A percentile compares a stretch with the other conserved stretches of the same genome.
These are phyloP conservation scores for Zophobas atratus DNA, from an alignment of 1,140 invertebrate genomes.

Conservation along the genomic window DNA sequence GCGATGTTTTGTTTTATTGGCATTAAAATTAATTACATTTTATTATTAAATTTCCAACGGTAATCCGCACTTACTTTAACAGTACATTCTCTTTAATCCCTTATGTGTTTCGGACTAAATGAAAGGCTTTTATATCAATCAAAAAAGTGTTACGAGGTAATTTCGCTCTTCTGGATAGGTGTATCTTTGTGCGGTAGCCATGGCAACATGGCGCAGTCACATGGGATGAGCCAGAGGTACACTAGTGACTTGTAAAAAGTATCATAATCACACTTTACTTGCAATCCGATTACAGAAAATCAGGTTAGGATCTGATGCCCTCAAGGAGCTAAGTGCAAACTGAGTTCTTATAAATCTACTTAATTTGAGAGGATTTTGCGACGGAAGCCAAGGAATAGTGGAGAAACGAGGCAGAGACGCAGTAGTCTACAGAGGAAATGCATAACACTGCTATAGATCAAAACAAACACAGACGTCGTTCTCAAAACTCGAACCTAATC, in stretches of 20 bases:
- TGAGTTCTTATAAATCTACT: too few relatives aligned
- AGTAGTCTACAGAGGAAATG: too few relatives aligned
- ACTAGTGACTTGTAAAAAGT: conserved; percentile 3
- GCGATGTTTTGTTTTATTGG: conserved; percentile 22
- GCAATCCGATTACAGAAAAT: conserved; percentile 25
- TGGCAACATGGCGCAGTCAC: conserved; percentile 1
- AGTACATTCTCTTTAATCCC: conserved; percentile 18
- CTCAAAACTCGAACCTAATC: too few relatives aligned
- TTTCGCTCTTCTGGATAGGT: conserved; percentile 1
- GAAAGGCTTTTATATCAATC: conserved; percentile 23
- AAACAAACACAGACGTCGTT: too few relatives aligned
- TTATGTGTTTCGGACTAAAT: conserved; percentile 17
- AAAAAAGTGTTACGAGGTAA: neutral
- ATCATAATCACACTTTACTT: conserved; percentile 8
- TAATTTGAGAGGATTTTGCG: too few relatives aligned
- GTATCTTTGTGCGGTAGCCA: conserved; percentile 5
- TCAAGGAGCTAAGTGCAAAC: too few relatives aligned
- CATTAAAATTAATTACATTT: conserved; percentile 37
- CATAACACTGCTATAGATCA: too few relatives aligned
- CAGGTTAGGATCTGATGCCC: neutral
- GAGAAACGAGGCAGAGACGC: too few relatives aligned
- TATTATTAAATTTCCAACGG: conserved; percentile 26
- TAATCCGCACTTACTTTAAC: conserved; percentile 5
- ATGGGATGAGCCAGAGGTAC: neutral
- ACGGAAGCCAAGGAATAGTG: too few relatives aligned